A percentile compares a stretch with the other conserved stretches of the same genome.
Evolutionary conservation across 1,140 invertebrate genomes (phyloP).

Genomic region (Zaprionus vittiger): DNA sequence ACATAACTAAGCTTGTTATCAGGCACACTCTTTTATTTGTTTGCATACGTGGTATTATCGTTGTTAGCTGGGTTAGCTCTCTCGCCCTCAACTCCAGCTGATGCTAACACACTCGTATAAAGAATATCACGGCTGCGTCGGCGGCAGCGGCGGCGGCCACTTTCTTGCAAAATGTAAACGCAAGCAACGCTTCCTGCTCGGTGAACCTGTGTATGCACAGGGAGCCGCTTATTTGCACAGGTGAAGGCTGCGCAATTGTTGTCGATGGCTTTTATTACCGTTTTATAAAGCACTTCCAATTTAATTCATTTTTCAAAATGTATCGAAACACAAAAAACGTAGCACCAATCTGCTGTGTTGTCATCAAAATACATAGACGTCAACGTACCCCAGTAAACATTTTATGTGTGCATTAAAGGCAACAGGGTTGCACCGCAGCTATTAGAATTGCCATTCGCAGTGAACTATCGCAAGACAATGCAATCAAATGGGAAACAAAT

Average conservation of each 20-base stretch:
- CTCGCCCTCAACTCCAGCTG: constrained; percentile 14
- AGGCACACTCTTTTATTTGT: constrained; percentile 48
- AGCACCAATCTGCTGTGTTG: constrained; percentile 74
- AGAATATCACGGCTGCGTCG: constrained; percentile 55
- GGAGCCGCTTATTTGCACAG: constrained; percentile 35
- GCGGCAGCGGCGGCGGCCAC: constrained; percentile 31
- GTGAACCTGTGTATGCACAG: neutral
- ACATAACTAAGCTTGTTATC: constrained; percentile 37
- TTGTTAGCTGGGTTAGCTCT: constrained; percentile 44
- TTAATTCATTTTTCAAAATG: constrained; percentile 68
- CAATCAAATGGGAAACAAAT: neutral
- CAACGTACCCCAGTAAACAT: constrained; percentile 65
- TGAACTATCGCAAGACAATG: constrained; percentile 22
- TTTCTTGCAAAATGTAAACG: constrained; percentile 42
- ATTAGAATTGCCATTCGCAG: constrained; percentile 38
- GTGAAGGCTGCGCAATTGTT: constrained; percentile 39
- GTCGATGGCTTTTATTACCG: constrained; percentile 30
- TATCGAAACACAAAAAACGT: constrained; percentile 44
- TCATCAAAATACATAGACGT: constrained; percentile 63
- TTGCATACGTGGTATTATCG: constrained; percentile 80
- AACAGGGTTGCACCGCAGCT: constrained; percentile 37
- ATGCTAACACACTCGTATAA: constrained; percentile 35
- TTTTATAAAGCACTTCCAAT: constrained; percentile 43
- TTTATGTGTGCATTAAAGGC: neutral
- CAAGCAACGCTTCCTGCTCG: constrained; percentile 56